phyloP scores from a whole-genome alignment of 2,113 vertebrate species.

The Osmerus mordax region DNA sequence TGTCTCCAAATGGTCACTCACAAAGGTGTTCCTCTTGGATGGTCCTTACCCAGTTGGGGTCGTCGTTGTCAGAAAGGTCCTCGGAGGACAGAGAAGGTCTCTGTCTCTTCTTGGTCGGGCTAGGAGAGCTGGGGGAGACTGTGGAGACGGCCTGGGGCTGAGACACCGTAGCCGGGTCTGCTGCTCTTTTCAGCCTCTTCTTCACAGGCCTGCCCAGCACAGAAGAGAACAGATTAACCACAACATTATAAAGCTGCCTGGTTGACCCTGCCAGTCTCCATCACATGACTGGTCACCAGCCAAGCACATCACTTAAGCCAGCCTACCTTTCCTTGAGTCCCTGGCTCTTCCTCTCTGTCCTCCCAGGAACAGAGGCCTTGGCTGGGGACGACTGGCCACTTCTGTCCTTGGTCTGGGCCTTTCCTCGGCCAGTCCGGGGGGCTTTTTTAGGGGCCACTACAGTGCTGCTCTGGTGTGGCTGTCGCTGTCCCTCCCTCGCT shows the following conservation, averaged over 20 bases:
- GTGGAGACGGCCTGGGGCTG: no score
- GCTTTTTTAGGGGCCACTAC: background rate
- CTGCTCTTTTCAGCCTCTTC: no score
- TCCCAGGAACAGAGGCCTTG: background rate
- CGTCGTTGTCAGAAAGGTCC: slow-evolving; percentile 36
- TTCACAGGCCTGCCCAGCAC: no score
- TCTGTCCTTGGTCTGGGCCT: slow-evolving; percentile 11
- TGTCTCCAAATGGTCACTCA: background rate
- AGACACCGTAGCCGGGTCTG: no score
- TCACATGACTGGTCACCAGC: no score
- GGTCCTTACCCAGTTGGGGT: slow-evolving; percentile 42
- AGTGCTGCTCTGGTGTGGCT: background rate
- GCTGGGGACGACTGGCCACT: background rate
- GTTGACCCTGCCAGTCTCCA: no score
- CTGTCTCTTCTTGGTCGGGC: background rate
- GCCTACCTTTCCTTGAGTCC: no score
- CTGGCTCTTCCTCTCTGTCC: background rate
- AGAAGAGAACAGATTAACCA: no score
- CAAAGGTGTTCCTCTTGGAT: background rate
- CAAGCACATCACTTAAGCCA: no score
- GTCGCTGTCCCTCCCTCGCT: background rate
- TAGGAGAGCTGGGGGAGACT: background rate
- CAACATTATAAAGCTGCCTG: no score
- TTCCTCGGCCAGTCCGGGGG: background rate
- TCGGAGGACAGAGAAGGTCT: slow-evolving; percentile 29